A percentile compares a stretch with the other conserved stretches of the same genome.
phyloP scores from a whole-genome alignment of 2,888 invertebrate species.

The Noctua pronuba region DNA sequence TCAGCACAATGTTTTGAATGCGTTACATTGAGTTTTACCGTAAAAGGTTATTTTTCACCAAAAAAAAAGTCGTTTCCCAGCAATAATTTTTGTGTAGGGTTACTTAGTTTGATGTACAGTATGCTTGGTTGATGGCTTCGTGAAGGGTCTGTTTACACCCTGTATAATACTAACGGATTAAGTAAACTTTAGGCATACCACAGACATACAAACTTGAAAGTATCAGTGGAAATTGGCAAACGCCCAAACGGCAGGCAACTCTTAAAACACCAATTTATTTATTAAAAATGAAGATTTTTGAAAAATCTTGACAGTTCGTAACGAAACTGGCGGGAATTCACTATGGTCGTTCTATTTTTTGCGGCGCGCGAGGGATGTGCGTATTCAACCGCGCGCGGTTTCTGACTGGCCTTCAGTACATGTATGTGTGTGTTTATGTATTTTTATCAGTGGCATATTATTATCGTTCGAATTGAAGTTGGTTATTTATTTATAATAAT shows the following conservation, averaged over 20 bases:
- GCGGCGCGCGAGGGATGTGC: neutral
- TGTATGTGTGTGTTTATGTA: slow-evolving; percentile 16
- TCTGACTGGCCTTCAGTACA: slow-evolving; percentile 8
- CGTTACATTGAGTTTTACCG: no score
- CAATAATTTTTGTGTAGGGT: no score
- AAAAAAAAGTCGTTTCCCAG: no score
- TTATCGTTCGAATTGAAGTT: slow-evolving; percentile 19
- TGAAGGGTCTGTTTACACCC: no score
- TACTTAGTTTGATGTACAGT: no score
- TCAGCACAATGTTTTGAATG: no score
- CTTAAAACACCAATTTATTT: neutral
- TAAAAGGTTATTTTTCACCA: no score
- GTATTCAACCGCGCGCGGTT: slow-evolving; percentile 17
- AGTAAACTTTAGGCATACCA: neutral
- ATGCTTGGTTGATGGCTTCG: no score
- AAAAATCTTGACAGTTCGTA: slow-evolving; percentile 2
- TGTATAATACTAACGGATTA: neutral
- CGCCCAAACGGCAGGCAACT: neutral
- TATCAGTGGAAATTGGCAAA: neutral
- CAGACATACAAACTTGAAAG: slow-evolving; percentile 8
- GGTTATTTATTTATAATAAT: slow-evolving; percentile 38
- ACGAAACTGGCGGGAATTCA: slow-evolving; percentile 29
- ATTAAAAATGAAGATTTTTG: neutral
- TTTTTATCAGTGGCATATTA: slow-evolving; percentile 38
- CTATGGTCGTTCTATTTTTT: neutral